phyloP scores from a whole-genome alignment of 2,113 vertebrate species.

The Phrynosoma platyrhinos region DNA sequence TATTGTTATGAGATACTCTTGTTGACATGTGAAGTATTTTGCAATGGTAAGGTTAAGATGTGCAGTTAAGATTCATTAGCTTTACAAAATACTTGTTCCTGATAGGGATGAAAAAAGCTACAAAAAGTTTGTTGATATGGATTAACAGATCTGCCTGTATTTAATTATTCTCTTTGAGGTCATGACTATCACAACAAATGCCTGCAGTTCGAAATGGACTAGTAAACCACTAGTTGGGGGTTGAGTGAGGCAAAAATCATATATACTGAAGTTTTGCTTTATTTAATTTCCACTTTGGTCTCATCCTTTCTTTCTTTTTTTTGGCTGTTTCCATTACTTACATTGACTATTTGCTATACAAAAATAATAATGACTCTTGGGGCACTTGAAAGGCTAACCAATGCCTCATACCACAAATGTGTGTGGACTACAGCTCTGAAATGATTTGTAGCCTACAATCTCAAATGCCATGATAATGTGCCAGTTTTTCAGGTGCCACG shows the following conservation, averaged over 20 bases:
- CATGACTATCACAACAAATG: too few relatives aligned
- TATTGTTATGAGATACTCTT: too few relatives aligned
- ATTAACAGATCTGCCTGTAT: not conserved
- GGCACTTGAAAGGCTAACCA: too few relatives aligned
- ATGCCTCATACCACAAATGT: too few relatives aligned
- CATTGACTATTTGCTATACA: too few relatives aligned
- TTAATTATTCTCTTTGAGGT: not conserved
- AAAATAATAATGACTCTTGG: too few relatives aligned
- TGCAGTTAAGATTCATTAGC: not conserved
- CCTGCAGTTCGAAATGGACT: too few relatives aligned
- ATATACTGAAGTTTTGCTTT: not conserved
- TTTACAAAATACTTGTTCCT: not conserved
- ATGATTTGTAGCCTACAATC: not conserved
- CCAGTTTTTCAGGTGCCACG: too few relatives aligned
- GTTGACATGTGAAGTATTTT: too few relatives aligned
- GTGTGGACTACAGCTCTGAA: not conserved
- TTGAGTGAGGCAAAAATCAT: not conserved
- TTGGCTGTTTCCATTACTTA: too few relatives aligned
- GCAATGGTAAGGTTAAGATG: not conserved
- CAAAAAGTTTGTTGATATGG: not conserved
- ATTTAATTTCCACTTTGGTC: not conserved
- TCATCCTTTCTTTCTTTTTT: not conserved
- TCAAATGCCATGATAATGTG: not conserved
- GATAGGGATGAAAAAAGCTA: too few relatives aligned
- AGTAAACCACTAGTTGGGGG: too few relatives aligned